A percentile compares a stretch with the other conserved stretches of the same genome.
These are phyloP conservation scores for Emydoidea blandingii DNA, from an alignment of 2,797 vertebrate species.

Conservation along the genomic window DNA sequence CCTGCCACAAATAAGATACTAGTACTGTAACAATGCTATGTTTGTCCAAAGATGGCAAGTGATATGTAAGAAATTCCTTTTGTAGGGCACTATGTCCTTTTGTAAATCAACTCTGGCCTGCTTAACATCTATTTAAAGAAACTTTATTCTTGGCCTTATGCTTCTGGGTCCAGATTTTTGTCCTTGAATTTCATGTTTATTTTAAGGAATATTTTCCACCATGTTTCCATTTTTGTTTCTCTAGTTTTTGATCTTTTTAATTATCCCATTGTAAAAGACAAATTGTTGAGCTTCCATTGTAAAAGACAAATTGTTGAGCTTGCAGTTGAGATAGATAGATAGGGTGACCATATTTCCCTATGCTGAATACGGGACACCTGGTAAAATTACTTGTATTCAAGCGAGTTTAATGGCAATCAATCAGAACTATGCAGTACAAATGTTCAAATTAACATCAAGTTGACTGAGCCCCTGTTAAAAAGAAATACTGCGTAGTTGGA, in stretches of 20 bases:
- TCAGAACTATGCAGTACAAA: too few species aligned
- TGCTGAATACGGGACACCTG: too few species aligned
- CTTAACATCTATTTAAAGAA: slow-evolving; percentile 64
- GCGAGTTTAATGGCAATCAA: too few species aligned
- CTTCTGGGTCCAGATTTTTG: slow-evolving; percentile 37
- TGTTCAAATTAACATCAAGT: too few species aligned
- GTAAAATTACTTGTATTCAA: too few species aligned
- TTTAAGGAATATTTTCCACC: slow-evolving; percentile 58
- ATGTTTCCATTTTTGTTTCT: neutral
- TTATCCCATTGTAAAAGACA: neutral
- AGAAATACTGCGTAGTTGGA: too few species aligned
- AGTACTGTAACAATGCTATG: slow-evolving; percentile 35
- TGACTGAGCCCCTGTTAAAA: too few species aligned
- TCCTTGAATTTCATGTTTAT: slow-evolving; percentile 50
- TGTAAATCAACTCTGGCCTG: slow-evolving; percentile 39
- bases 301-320: neutral
- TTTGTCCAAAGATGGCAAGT: slow-evolving; percentile 41
- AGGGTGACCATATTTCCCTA: too few species aligned
- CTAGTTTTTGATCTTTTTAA: neutral
- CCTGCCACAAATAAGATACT: slow-evolving; percentile 1
- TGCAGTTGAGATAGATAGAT: neutral
- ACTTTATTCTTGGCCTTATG: slow-evolving; percentile 46
- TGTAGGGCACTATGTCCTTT: slow-evolving; percentile 63
- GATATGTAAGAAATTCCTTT: slow-evolving; percentile 70
- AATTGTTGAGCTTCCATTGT: neutral